Evolutionary conservation across 1,140 invertebrate species (phyloP), one percentile per base, ranked within the genome.

Genomic region (Conopomorpha cramerella): DNA sequence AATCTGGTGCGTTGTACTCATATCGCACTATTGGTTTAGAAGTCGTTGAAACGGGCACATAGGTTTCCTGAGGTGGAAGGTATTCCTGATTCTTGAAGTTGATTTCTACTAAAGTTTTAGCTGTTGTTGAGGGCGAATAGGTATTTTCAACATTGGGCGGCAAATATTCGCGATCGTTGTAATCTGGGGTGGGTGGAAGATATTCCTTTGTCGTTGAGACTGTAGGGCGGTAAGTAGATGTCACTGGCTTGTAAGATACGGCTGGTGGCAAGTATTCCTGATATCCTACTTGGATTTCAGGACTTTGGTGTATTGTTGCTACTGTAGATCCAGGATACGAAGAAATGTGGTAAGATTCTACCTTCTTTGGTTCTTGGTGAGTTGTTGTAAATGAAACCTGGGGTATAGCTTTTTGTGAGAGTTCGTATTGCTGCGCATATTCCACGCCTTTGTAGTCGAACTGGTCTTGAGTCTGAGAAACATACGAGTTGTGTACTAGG

Each of bases 191-290:
- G 16, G 36, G 57, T 11, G 58, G 58, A 28, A 62, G 38, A 37
- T 71, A 73, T 36, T 70, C 63, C 13, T 45, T 46, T 13, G 46
- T 55, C 8, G 56, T 61, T 6, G 53, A 54, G 33, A 56, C 63
- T 23, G 46, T 56, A 23, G 62, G 55, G 36, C 35, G 51, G 30
- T 59, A 72, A n/a, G 64, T 65, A n/a, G 58, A 48, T n/a, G 54
- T 53, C 0, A 58, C 46, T 16, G 64, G 58, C 17, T 43, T 46
- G 8, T 34, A 45, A 13, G 55, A 62, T n/a, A 54, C 54, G 3
- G 56, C 55, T 18, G 67, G 64, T 29, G 71, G 71, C 14, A 72
- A 49, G 37, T 76, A 76, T 38, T 70, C 66, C 43, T 68, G 61
- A 36, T 66, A 66, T 2, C 28, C 56, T 27, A 54, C 57, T 46